These are phyloP conservation scores for Rhinoptilus africanus DNA, from an alignment of 2,113 vertebrate species.

Conservation along the genomic window DNA sequence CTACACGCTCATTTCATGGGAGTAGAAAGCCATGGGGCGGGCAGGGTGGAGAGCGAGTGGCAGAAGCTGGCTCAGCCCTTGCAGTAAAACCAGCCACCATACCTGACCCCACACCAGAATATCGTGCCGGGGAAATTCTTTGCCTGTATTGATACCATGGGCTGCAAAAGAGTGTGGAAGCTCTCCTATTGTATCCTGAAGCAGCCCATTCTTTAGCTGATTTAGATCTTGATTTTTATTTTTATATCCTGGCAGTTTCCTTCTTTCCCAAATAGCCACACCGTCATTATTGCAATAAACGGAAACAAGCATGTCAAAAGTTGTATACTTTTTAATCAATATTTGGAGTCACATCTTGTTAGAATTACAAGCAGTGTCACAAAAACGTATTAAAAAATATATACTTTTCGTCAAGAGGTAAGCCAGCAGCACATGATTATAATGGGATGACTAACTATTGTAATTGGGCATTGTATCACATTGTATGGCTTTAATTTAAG, in stretches of 20 bases:
- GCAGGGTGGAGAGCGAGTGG: neutral
- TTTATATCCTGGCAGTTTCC: neutral
- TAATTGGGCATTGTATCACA: neutral
- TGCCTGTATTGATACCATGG: neutral
- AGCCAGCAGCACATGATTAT: neutral
- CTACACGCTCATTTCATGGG: neutral
- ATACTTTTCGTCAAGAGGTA: neutral
- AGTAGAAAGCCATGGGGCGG: neutral
- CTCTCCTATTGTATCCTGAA: neutral
- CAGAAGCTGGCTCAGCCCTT: neutral
- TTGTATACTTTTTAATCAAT: neutral
- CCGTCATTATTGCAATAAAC: neutral
- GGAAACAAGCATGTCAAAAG: neutral
- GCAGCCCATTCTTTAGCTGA: neutral
- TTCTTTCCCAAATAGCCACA: neutral
- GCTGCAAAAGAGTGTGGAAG: neutral
- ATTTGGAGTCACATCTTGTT: neutral
- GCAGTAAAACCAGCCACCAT: neutral
- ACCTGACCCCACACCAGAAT: neutral
- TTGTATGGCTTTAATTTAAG: constrained; percentile 8
- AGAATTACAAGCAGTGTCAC: neutral
- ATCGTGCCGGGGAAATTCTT: accelerated
- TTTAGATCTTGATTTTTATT: neutral
- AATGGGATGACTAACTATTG: neutral
- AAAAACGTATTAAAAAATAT: neutral